Evolutionary conservation across 92 coral and sea anemone genomes (phyloP), one percentile per base, ranked within the genome.

Genomic region (Epizoanthus scotinus): DNA sequence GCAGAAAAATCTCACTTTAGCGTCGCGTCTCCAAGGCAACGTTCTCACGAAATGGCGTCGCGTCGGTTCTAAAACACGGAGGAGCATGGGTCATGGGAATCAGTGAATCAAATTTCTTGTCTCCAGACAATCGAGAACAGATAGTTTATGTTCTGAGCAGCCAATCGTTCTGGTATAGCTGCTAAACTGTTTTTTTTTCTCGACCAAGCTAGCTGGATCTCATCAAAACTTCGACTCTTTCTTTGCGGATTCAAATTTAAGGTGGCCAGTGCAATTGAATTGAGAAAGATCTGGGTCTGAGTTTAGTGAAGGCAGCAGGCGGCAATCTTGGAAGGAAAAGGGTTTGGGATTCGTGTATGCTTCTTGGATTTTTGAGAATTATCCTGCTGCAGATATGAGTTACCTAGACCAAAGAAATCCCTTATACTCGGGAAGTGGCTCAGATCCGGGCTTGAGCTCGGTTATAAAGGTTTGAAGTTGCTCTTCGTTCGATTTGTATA

Each of bases 361-460:
- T 56, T 52, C 17, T 47, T 29, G 63, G 75, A 61, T 53, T 21
- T 22, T 56, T 25, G 62, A 31, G 67, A 5, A 40, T 38, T 28
- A 26, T 5, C 59, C 70, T 8, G 75, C 67, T 82, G 77, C 89
- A 82, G 86, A 61, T 55, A 95, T 95, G 99, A 95, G 99, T 84
- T 91, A 86, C 68, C 88, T 85, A 82, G 98, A 91, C 10, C 85
- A 84, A 52, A 91, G 91, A 90, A 88, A 82, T 62, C 85, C 97
- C 12, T 77, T 82, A n/a, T 72, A 71, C 31, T 89, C 82, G 60
- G 94, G 88, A 40, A 78, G 86, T 34, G 59, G 86, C 14, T 71
- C 94, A 73, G 98, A 93, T 68, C 95, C 96, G 1, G 98, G 99
- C 40, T 77, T 95, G 55, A 94, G 98, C 70, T 89, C 98, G 78